These are phyloP conservation scores for Poeciliopsis turneri DNA, from an alignment of 2,797 vertebrate genomes.

Conservation along the genomic window DNA sequence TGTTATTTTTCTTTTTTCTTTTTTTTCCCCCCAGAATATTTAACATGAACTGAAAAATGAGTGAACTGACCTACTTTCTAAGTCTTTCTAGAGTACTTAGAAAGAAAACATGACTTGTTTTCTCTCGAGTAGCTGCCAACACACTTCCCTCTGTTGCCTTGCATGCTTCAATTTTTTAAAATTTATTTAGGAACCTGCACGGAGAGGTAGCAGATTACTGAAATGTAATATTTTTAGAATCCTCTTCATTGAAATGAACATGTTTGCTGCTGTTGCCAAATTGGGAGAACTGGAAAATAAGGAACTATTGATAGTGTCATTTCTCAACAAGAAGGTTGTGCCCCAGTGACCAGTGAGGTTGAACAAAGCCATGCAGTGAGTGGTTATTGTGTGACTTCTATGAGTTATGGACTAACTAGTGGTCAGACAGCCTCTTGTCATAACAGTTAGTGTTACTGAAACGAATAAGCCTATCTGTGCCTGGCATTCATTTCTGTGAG, in stretches of 20 bases:
- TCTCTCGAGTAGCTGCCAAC: conserved; percentile 61
- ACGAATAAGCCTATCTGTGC: conserved; percentile 30
- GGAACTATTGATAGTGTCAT: not conserved
- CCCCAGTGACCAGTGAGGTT: not conserved
- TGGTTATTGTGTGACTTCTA: conserved; percentile 41
- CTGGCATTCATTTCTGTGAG: conserved; percentile 47
- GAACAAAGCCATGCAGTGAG: conserved; percentile 1
- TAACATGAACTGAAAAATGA: not conserved
- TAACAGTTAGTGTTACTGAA: conserved; percentile 58
- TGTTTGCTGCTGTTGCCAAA: conserved; percentile 9
- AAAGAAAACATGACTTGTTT: conserved; percentile 90
- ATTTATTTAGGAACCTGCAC: not conserved
- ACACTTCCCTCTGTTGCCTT: conserved; percentile 32
- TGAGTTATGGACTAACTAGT: conserved; percentile 44
- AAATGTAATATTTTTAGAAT: not conserved
- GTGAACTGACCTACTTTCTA: conserved; percentile 80
- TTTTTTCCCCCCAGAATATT: not conserved
- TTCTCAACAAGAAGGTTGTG: not conserved
- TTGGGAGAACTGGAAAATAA: not conserved
- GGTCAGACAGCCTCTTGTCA: conserved; percentile 54
- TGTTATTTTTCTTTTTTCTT: not conserved
- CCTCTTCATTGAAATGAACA: not conserved
- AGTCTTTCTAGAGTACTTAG: conserved; percentile 90
- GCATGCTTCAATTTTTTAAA: conserved; percentile 1
- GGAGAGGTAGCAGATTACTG: too few species aligned